These are phyloP conservation scores for Drosophila lacertosa DNA, from an alignment of 1,140 invertebrate genomes.

Conservation along the genomic window DNA sequence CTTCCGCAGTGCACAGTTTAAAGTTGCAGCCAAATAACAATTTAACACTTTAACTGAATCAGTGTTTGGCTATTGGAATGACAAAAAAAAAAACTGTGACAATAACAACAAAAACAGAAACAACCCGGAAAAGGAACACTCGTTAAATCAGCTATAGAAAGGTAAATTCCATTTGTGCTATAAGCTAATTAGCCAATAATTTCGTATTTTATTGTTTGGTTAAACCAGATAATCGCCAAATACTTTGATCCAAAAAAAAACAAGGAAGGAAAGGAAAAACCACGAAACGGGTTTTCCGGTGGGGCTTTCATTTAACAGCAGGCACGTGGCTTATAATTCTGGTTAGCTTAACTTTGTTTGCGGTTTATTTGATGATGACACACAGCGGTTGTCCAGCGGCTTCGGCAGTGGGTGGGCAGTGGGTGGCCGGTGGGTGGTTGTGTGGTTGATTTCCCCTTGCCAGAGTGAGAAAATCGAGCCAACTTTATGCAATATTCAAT, in stretches of 20 bases:
- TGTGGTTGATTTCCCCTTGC: too few relatives aligned
- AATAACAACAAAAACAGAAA: slow-evolving; percentile 15
- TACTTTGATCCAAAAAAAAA: slow-evolving; percentile 6
- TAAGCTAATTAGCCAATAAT: slow-evolving; percentile 61
- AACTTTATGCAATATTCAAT: slow-evolving; percentile 26
- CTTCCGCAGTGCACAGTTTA: background rate
- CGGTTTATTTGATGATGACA: slow-evolving; percentile 39
- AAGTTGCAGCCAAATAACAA: slow-evolving; percentile 18
- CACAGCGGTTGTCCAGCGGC: slow-evolving; percentile 5
- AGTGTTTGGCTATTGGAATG: slow-evolving; percentile 12
- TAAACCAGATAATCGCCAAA: slow-evolving; percentile 65
- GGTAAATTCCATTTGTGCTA: slow-evolving; percentile 58
- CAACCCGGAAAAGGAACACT: slow-evolving; percentile 2
- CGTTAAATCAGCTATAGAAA: slow-evolving; percentile 16
- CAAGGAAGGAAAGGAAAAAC: slow-evolving; percentile 8
- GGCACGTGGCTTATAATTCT: slow-evolving; percentile 34
- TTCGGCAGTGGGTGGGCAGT: background rate
- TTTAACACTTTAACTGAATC: slow-evolving; percentile 9
- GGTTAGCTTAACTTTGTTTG: slow-evolving; percentile 37
- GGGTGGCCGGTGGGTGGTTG: background rate
- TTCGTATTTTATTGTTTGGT: slow-evolving; percentile 62
- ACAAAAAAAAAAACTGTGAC: slow-evolving; percentile 8
- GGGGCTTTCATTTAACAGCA: slow-evolving; percentile 10
- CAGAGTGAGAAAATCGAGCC: slow-evolving; percentile 7
- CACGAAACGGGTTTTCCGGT: slow-evolving; percentile 40